Evolutionary conservation across 92 coral and sea anemone species (phyloP).

Genomic region (Pocillopora grandis): DNA sequence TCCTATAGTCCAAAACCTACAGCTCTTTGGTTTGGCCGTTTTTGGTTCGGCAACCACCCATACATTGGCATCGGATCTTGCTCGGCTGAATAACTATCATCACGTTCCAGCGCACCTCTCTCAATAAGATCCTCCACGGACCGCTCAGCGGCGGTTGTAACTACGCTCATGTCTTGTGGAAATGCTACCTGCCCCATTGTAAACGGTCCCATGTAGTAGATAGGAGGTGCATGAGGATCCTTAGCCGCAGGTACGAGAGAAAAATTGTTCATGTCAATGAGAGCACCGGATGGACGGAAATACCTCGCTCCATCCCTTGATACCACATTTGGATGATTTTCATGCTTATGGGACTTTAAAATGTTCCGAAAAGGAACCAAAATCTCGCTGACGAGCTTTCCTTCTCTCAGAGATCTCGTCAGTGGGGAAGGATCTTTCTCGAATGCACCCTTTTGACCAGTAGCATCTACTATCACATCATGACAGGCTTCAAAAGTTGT

Average conservation of each 20-base stretch:
- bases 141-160: constrained; percentile 43
- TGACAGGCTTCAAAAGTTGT: constrained; percentile 18
- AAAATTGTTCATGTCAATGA: constrained; percentile 38
- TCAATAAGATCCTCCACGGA: constrained; percentile 27
- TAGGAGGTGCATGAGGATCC: constrained; percentile 13
- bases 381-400: constrained; percentile 35
- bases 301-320: constrained; percentile 29
- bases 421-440: constrained; percentile 29
- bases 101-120: constrained; percentile 31
- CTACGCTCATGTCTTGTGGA: constrained; percentile 42
- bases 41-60: constrained; percentile 33
- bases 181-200: constrained; percentile 38
- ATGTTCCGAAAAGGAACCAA: constrained; percentile 34
- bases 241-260: constrained; percentile 25
- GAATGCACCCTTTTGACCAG: constrained; percentile 44
- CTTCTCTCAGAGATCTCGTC: constrained; percentile 26
- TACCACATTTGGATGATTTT: constrained; percentile 33
- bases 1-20: not conserved
- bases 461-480: constrained; percentile 49
- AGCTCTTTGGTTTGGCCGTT: not conserved
- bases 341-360: not conserved
- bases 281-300: constrained; percentile 43
- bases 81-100: constrained; percentile 7
- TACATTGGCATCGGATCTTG: constrained; percentile 36
- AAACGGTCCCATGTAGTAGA: constrained; percentile 55